These are phyloP conservation scores for Tipula lateralis DNA, from an alignment of 2,888 invertebrate genomes.

Conservation along the genomic window DNA sequence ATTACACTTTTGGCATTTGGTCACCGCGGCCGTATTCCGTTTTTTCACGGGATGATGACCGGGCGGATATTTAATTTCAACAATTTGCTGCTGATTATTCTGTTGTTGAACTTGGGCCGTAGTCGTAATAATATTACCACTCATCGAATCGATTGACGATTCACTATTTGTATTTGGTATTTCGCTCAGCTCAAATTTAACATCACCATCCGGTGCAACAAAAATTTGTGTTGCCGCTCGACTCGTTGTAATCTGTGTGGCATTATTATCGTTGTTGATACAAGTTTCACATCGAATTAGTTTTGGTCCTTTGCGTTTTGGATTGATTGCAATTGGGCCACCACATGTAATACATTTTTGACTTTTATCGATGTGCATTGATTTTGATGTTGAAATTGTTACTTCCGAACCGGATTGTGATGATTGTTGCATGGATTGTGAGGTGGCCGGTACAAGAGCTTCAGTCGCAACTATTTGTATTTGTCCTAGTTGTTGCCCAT, in stretches of 20 bases:
- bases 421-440: slow-evolving; percentile 32
- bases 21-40: slow-evolving; percentile 74
- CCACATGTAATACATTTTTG: slow-evolving; percentile 60
- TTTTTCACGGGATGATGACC: slow-evolving; percentile 76
- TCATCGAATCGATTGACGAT: slow-evolving; percentile 43
- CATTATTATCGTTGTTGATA: slow-evolving; percentile 55
- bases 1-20: slow-evolving; percentile 85
- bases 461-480: slow-evolving; percentile 59
- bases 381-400: slow-evolving; percentile 49
- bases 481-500: slow-evolving; percentile 49
- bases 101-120: slow-evolving; percentile 33
- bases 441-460: slow-evolving; percentile 42
- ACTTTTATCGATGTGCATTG: slow-evolving; percentile 52
- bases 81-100: slow-evolving; percentile 40
- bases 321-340: slow-evolving; percentile 53
- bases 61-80: slow-evolving; percentile 38
- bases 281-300: slow-evolving; percentile 59
- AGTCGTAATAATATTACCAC: slow-evolving; percentile 52
- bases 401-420: slow-evolving; percentile 35
- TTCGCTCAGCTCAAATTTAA: slow-evolving; percentile 56
- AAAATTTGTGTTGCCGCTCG: slow-evolving; percentile 55
- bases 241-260: slow-evolving; percentile 29
- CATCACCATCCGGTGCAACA: slow-evolving; percentile 60
- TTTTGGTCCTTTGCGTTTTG: slow-evolving; percentile 60
- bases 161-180: slow-evolving; percentile 42